Base-by-base conservation (phyloP, 2,888 invertebrate species). In the Andrena praecox region DNA sequence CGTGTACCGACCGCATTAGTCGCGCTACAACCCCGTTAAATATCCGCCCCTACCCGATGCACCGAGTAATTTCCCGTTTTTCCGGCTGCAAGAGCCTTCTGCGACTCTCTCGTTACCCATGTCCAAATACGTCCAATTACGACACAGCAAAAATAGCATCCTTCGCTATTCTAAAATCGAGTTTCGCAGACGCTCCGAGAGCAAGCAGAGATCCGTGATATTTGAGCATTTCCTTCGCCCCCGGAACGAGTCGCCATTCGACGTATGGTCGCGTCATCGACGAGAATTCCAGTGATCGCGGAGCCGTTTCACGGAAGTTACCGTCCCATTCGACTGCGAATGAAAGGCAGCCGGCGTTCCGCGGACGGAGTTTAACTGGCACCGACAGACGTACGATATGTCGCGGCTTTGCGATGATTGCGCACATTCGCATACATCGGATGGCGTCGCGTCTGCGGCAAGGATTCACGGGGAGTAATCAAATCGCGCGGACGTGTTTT, bases 1-100 rank as follows among this genome's bases (percentile, higher is more conserved):
- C 20, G 64, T 74, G 60, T 10, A 52, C 54, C 68, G 68, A 54
- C 20, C 63, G 68, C 56, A 62, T 75, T 69, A 69, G 64, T 68
- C 31, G 70, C 69, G 60, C 67, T 42, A 27, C 73, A 35, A 67
- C n/a, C 72, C 60, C 24, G 35, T 31, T 7, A 63, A 42, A 16
- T 67, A 66, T 29, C 48, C 12, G 6, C 20, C 20, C 56, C 56
- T 56, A 4, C 10, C 56, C 0, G 24, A 4, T 52, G n/a, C 54
- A 16, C 24, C 54, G 27, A 48, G 48, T 7, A 62, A 63, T 50
- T 42, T 29, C 35, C 0, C 33, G 6, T 12, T 50, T 52, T 56
- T 31, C n/a, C 42, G n/a, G 56, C 35, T 4, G 1, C 42, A 16
- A 42, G 0, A 10, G 27, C 3, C 20, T 2, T 10, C 20, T 1